Evolutionary conservation across 2,888 invertebrate genomes (phyloP), one percentile per base, ranked within the genome.

Genomic region (Tetragonisca angustula): DNA sequence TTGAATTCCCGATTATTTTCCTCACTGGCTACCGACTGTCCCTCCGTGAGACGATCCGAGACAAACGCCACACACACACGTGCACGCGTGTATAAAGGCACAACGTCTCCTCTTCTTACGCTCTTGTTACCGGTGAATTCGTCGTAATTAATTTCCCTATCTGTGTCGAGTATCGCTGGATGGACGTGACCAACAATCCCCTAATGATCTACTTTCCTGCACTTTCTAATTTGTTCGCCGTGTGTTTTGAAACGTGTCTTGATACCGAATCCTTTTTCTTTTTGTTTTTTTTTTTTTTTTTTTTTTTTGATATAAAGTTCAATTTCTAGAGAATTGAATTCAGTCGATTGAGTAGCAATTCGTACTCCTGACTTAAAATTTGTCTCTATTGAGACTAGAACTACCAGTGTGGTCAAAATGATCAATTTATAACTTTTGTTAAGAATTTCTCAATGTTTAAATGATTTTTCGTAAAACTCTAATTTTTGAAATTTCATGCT

Each of bases 111-210:
- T 80, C 85, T 88, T 89, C 90, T 91, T 88, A 91, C 92, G 92
- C 91, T 92, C 94, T 93, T 92, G 92, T 94, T 94, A 93, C 92
- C 93, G 92, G 92, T 93, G 92, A 94, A 94, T 94, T 94, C 94
- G 94, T 94, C 94, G 92, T 94, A 94, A 94, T 94, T 94, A 94
- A 94, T 94, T 94, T 94, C 90, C 92, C 91, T 94, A 94, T 94
- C 94, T 93, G 85, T 81, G 87, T 87, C 84, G 79, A 89, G 90
- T 88, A 92, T 92, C 92, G 83, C 91, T 90, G 91, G 90, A 93
- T 91, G 91, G 88, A 89, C 90, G 88, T 85, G 88, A 85, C 87
- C 85, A 78, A 87, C 68, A 88, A 79, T 43, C 43, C 43, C 9
- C 83, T 64, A 59, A 59, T 64, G 69, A 76, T 72, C 71, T 70